Base-by-base conservation (phyloP, 2,113 vertebrate genomes). In the Crotalus helleri region DNA sequence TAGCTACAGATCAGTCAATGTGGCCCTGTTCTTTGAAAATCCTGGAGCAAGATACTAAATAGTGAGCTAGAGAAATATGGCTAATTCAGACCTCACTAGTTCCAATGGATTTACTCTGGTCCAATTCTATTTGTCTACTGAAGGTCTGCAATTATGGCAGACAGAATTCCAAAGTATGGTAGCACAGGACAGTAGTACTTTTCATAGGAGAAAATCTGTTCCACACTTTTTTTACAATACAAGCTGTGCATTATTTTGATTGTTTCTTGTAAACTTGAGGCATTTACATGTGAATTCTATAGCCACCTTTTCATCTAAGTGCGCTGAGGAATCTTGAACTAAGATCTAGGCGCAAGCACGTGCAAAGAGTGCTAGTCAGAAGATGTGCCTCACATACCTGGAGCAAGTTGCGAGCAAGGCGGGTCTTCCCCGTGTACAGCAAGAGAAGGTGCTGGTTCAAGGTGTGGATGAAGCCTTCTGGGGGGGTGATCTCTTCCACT, bases 391-490 rank as follows among this genome's bases (percentile, higher is more conserved):
- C 29, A 8, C 33, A 9, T 93, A 99, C 99, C 98, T 99, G 99
- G 89, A 99, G 98, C 94, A 99, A 97, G 95, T 99, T 99, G 5
- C 99, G 98, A 3, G 99, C 99, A 95, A 99, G 97, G 2, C 99
- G 98, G 1, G 99, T 99, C 94, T 99, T 99, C 13, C 99, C 99
- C 0, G 99, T 99, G 96, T 99, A 99, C 26, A 99, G 98, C 96
- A 99, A 97, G 91, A 99, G 97, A 92, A 99, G 96, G 93, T 98
- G 99, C 91, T 98, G 96, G 0, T 98, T 98, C 95, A 99, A 97
- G 58, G 95, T 98, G 86, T 95, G 95, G 39, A 97, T 61, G 94
- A 99, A 99, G 91, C 98, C 96, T 0, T 96, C 88, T 0, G 98
- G 97, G 90, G 98, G 97, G 0, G 1, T 3, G 57, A 99, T 97